Evolutionary conservation across 2,113 vertebrate genomes (phyloP).

Genomic region (Picathartes gymnocephalus): DNA sequence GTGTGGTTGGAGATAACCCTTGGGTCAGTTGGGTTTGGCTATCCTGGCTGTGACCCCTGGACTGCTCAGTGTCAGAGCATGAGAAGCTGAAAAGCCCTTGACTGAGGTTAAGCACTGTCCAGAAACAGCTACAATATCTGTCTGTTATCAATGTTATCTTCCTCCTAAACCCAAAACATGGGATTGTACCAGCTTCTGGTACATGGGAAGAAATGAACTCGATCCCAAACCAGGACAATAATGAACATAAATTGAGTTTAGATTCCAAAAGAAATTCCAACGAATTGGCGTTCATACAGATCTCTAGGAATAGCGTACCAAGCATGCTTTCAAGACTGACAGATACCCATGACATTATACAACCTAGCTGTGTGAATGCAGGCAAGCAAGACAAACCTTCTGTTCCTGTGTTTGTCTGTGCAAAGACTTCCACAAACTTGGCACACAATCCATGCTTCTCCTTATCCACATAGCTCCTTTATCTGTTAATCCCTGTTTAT

Average conservation of each 20-base stretch:
- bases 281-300: neutral
- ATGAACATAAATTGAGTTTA: neutral
- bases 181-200: neutral
- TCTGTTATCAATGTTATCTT: neutral
- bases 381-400: neutral
- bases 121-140: neutral
- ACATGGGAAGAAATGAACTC: neutral
- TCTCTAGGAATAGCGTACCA: neutral
- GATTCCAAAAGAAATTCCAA: neutral
- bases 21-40: neutral
- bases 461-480: neutral
- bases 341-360: accelerated
- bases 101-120: neutral
- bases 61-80: accelerated
- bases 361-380: neutral
- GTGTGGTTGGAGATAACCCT: neutral
- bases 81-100: neutral
- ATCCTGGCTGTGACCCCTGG: neutral
- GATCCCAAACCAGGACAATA: neutral
- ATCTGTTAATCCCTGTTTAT: neutral
- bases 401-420: no score
- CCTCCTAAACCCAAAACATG: neutral
- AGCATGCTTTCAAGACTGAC: neutral
- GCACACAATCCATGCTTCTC: neutral
- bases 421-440: neutral